phyloP scores from a whole-genome alignment of 1,140 invertebrate species.

The Zophobas atratus region DNA sequence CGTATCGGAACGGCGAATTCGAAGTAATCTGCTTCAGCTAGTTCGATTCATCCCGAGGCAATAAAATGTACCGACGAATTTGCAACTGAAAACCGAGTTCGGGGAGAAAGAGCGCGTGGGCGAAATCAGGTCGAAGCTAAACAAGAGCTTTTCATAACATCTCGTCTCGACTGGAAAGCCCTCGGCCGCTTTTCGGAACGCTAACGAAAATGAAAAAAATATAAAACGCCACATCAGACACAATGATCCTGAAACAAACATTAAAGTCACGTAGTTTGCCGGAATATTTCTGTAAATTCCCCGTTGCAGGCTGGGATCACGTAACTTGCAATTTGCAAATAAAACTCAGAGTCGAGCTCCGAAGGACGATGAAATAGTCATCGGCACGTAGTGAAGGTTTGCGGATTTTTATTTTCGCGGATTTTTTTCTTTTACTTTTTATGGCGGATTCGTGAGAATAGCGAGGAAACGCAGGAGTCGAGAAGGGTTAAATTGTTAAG shows the following conservation, averaged over 20 bases:
- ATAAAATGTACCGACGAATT: background rate
- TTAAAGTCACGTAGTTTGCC: conserved; percentile 30
- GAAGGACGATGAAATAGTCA: conserved; percentile 23
- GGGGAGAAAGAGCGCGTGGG: background rate
- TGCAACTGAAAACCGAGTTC: background rate
- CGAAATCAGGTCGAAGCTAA: too few relatives aligned
- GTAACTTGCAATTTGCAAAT: conserved; percentile 31
- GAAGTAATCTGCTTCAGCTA: background rate
- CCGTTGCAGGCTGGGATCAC: conserved; percentile 16
- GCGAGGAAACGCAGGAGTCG: too few relatives aligned
- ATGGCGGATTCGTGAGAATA: too few relatives aligned
- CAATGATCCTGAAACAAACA: conserved; percentile 15
- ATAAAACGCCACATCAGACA: background rate
- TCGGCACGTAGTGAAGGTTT: conserved; percentile 2
- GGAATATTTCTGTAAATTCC: conserved; percentile 22
- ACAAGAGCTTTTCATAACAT: too few relatives aligned
- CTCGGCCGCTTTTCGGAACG: too few relatives aligned
- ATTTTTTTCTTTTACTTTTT: too few relatives aligned
- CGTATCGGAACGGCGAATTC: background rate
- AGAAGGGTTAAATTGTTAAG: too few relatives aligned
- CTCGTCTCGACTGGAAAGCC: too few relatives aligned
- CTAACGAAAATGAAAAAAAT: too few relatives aligned
- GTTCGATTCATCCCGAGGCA: background rate
- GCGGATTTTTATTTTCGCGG: background rate
- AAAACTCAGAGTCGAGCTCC: conserved; percentile 5